Evolutionary conservation across 1,140 invertebrate species (phyloP).

Genomic region (Drosophila ananassae): DNA sequence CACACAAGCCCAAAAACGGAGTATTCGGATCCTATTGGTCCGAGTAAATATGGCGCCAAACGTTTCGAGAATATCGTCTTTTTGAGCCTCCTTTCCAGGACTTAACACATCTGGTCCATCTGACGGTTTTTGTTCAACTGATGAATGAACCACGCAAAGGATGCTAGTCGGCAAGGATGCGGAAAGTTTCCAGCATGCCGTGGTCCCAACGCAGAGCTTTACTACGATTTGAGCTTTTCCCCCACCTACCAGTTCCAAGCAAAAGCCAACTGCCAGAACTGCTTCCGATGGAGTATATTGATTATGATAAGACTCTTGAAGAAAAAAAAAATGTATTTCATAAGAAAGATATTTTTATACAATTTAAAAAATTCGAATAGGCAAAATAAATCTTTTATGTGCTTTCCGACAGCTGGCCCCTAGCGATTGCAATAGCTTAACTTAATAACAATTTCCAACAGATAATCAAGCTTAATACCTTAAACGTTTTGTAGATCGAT

Average conservation of each 20-base stretch:
- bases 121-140: conserved; percentile 70
- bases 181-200: conserved; percentile 57
- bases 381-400: too few relatives aligned
- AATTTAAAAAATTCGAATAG: too few relatives aligned
- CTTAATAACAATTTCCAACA: too few relatives aligned
- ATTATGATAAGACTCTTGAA: neutral
- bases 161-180: conserved; percentile 61
- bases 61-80: conserved; percentile 46
- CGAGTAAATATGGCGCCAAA: conserved; percentile 75
- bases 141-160: conserved; percentile 70
- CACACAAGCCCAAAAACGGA: conserved; percentile 22
- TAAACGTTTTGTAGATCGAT: too few relatives aligned
- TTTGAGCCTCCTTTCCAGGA: conserved; percentile 13
- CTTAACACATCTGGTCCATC: conserved; percentile 56
- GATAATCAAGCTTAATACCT: too few relatives aligned
- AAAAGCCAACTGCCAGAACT: conserved; percentile 3
- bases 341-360: too few relatives aligned
- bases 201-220: conserved; percentile 56
- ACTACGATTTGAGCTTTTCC: conserved; percentile 51
- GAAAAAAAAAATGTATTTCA: neutral
- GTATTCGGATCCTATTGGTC: conserved; percentile 42
- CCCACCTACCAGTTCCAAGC: neutral
- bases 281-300: neutral
- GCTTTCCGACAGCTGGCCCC: too few relatives aligned
- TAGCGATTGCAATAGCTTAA: too few relatives aligned